A percentile compares a stretch with the other conserved stretches of the same genome.
Evolutionary conservation across 2,888 invertebrate species (phyloP).

Genomic region (Bembecia ichneumoniformis): DNA sequence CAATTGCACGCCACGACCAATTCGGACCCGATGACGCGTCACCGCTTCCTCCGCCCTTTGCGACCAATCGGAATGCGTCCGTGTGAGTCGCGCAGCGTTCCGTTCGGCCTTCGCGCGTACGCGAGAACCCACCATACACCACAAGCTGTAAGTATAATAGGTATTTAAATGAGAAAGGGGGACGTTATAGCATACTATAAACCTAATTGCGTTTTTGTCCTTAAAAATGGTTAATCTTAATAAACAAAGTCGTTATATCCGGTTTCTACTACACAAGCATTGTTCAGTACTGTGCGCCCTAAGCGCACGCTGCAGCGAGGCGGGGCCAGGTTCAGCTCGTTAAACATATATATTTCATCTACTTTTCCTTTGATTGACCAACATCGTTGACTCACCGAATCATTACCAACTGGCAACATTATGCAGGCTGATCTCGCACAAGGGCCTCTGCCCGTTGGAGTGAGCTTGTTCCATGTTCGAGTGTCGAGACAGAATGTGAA

Average conservation of each 20-base stretch:
- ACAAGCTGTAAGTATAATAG: conserved; percentile 34
- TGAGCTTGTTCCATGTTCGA: conserved; percentile 83
- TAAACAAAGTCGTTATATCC: too few relatives aligned
- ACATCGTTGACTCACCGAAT: conserved; percentile 36
- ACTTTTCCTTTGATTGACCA: background rate
- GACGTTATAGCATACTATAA: too few relatives aligned
- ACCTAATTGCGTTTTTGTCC: too few relatives aligned
- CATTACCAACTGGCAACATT: conserved; percentile 71
- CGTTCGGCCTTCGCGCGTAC: conserved; percentile 46
- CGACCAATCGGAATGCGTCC: conserved; percentile 49
- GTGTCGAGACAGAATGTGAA: conserved; percentile 85
- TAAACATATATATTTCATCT: too few relatives aligned
- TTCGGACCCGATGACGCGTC: conserved; percentile 51
- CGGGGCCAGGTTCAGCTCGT: too few relatives aligned
- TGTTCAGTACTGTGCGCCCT: too few relatives aligned
- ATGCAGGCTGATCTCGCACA: conserved; percentile 86
- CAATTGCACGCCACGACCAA: conserved; percentile 2
- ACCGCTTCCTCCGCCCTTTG: conserved; percentile 14
- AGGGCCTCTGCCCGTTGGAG: conserved; percentile 77
- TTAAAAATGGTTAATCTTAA: too few relatives aligned
- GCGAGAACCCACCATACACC: conserved; percentile 63
- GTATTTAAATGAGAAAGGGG: too few relatives aligned
- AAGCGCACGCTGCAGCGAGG: too few relatives aligned
- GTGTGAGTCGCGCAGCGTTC: conserved; percentile 55
- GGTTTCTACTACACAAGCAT: too few relatives aligned